Evolutionary conservation across 2,797 vertebrate species (phyloP).

Genomic region (Merluccius polli): DNA sequence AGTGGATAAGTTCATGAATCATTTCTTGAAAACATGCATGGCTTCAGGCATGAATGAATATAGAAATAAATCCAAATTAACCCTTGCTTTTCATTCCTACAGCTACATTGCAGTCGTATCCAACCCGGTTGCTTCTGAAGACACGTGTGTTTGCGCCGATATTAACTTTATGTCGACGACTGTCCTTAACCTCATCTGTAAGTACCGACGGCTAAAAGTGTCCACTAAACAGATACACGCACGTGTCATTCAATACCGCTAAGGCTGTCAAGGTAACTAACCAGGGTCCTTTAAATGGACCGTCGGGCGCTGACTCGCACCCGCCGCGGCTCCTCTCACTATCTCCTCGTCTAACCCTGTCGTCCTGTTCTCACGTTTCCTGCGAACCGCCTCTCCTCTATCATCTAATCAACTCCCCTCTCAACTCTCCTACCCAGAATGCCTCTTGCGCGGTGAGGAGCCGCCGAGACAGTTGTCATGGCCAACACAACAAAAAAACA

Average conservation of each 20-base stretch:
- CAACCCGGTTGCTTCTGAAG: neutral
- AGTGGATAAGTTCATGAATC: constrained; percentile 34
- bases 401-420: constrained; percentile 16
- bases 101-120: neutral
- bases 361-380: constrained; percentile 1
- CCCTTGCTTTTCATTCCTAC: neutral
- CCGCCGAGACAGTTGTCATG: constrained; percentile 69
- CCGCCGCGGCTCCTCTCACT: neutral
- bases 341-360: constrained; percentile 8
- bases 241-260: neutral
- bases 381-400: constrained; percentile 19
- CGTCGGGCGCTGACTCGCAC: neutral
- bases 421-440: constrained; percentile 33
- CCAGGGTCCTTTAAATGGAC: neutral
- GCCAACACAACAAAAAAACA: constrained; percentile 72
- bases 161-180: neutral
- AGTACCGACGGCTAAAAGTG: neutral
- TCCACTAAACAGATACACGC: neutral
- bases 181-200: neutral
- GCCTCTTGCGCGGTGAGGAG: constrained; percentile 54
- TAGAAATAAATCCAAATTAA: neutral
- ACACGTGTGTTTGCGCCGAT: neutral
- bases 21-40: constrained; percentile 14
- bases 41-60: neutral
- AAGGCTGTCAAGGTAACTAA: neutral